Conservation (phyloP, 2,888 invertebrate species). For the Syritta pipiens region DNA sequence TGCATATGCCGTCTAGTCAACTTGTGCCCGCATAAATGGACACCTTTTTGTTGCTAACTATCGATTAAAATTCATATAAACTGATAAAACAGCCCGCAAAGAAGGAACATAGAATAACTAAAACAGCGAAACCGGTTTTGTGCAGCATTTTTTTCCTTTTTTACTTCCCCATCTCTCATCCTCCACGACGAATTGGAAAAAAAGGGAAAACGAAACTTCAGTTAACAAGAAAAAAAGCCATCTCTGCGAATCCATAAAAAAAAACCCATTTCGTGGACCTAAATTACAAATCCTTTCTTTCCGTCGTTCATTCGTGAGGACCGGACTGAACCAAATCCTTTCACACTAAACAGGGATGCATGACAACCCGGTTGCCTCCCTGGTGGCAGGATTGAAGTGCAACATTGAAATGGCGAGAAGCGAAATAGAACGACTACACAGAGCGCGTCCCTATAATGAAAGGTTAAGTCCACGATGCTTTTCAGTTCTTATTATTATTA, state of each 20-base stretch:
- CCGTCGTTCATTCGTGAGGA: no score
- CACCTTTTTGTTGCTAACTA: no score
- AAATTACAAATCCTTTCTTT: slow-evolving; percentile 15
- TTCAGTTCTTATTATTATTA: slow-evolving; percentile 2
- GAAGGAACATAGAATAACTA: no score
- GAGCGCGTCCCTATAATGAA: neutral
- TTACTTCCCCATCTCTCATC: no score
- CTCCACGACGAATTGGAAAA: no score
- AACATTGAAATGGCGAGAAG: neutral
- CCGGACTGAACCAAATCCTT: slow-evolving; percentile 13
- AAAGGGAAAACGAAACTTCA: neutral
- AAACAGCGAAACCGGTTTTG: no score
- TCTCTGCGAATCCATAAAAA: slow-evolving; percentile 4
- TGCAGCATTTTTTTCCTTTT: no score
- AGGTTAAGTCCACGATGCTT: no score
- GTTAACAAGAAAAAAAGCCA: neutral
- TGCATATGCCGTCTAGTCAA: no score
- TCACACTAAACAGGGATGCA: neutral
- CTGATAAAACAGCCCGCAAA: no score
- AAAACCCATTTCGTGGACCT: slow-evolving; percentile 9
- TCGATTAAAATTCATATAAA: no score
- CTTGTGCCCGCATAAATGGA: no score
- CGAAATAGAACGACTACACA: neutral
- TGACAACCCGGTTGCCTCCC: neutral
- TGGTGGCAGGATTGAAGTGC: neutral